These are phyloP conservation scores for Sarcophaga peregrina DNA, from an alignment of 1,140 invertebrate genomes.

Conservation along the genomic window DNA sequence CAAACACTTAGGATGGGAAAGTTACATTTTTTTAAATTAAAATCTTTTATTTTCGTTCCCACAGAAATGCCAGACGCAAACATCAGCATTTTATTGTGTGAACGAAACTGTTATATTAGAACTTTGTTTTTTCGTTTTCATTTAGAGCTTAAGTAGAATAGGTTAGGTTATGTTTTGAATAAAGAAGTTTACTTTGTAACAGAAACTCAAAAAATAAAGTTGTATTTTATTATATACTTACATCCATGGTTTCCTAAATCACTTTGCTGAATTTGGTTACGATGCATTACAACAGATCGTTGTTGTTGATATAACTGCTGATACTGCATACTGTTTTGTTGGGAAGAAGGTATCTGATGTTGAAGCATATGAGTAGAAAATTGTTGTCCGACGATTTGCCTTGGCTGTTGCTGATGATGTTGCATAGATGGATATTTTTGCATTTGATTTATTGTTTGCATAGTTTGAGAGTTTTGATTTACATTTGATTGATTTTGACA, in stretches of 20 bases:
- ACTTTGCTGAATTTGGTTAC: slow-evolving; percentile 51
- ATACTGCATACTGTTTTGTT: slow-evolving; percentile 45
- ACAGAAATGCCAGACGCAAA: too few species aligned
- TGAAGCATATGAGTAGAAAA: slow-evolving; percentile 63
- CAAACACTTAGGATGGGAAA: too few species aligned
- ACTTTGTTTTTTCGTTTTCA: too few species aligned
- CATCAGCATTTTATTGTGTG: too few species aligned
- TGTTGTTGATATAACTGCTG: slow-evolving; percentile 52
- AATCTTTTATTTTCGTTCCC: too few species aligned
- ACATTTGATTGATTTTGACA: not conserved
- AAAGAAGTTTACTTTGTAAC: too few species aligned
- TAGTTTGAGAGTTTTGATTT: slow-evolving; percentile 11
- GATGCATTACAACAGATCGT: slow-evolving; percentile 50
- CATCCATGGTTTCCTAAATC: not conserved
- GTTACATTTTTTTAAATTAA: too few species aligned
- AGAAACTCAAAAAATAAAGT: too few species aligned
- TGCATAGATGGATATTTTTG: slow-evolving; percentile 2
- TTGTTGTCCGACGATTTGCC: slow-evolving; percentile 26
- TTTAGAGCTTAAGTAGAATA: too few species aligned
- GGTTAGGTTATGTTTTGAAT: too few species aligned
- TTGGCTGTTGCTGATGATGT: slow-evolving; percentile 28
- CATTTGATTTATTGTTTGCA: slow-evolving; percentile 4
- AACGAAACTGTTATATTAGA: too few species aligned
- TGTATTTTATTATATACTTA: too few species aligned
- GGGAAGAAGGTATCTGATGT: slow-evolving; percentile 47